Evolutionary conservation across 2,888 invertebrate genomes (phyloP).

Genomic region (Eristalis pertinax): DNA sequence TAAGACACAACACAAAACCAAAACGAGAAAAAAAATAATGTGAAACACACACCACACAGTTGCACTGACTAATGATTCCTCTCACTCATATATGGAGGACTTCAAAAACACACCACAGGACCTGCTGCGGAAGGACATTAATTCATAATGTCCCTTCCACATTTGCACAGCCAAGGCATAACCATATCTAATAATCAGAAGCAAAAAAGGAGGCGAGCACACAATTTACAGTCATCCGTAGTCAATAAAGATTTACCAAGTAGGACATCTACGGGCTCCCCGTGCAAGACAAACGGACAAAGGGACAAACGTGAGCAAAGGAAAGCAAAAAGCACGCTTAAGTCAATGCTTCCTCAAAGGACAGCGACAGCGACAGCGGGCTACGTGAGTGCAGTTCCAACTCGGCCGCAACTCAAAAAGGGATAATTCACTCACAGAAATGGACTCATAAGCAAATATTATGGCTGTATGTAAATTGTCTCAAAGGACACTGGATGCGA

Average conservation of each 20-base stretch:
- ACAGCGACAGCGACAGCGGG: constrained; percentile 22
- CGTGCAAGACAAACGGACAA: neutral
- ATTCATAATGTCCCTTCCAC: constrained; percentile 56
- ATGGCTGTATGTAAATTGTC: constrained; percentile 61
- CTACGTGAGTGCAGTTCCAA: constrained; percentile 56
- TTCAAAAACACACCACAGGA: constrained; percentile 37
- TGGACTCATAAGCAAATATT: constrained; percentile 64
- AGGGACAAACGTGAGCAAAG: neutral
- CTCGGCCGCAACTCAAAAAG: constrained; percentile 54
- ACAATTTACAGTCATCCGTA: constrained; percentile 67
- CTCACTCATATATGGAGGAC: constrained; percentile 44
- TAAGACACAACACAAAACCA: neutral
- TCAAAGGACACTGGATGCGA: constrained; percentile 12
- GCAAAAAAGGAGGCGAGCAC: constrained; percentile 37
- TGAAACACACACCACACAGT: constrained; percentile 11
- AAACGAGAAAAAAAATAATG: neutral
- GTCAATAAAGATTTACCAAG: constrained; percentile 67
- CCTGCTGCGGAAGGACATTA: constrained; percentile 50
- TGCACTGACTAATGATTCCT: constrained; percentile 60
- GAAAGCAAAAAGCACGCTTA: constrained; percentile 6
- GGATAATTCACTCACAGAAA: constrained; percentile 59
- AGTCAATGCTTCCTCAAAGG: constrained; percentile 50
- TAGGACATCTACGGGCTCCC: constrained; percentile 24
- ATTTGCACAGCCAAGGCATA: constrained; percentile 58
- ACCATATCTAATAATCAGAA: constrained; percentile 62